phyloP scores from a whole-genome alignment of 2,797 vertebrate genomes.

The Enteromius anoplus region DNA sequence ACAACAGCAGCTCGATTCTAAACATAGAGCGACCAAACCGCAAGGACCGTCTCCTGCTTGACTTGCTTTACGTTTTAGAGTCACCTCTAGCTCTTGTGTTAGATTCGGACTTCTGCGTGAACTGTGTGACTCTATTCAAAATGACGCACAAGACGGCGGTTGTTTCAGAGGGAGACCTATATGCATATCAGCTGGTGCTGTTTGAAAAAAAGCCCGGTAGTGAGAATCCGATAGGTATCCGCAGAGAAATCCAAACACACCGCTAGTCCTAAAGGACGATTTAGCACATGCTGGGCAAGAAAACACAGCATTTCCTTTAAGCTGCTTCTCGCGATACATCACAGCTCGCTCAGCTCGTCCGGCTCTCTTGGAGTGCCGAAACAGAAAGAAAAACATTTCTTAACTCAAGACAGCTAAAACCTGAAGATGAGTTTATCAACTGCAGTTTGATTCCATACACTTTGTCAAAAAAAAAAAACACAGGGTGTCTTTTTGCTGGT shows the following conservation, averaged over 20 bases:
- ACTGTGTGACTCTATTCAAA: slow-evolving; percentile 11
- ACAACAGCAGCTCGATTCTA: slow-evolving; percentile 8
- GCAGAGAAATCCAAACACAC: slow-evolving; percentile 68
- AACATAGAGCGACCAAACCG: slow-evolving; percentile 24
- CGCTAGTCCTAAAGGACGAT: slow-evolving; percentile 61
- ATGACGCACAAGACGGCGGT: neutral
- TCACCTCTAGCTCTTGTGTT: slow-evolving; percentile 36
- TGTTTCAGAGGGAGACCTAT: slow-evolving; percentile 18
- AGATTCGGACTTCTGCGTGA: slow-evolving; percentile 1
- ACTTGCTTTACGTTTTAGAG: slow-evolving; percentile 21
- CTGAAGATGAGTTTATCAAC: slow-evolving; percentile 14
- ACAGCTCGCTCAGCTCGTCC: slow-evolving; percentile 54
- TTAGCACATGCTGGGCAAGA: slow-evolving; percentile 63
- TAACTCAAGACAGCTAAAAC: slow-evolving; percentile 31
- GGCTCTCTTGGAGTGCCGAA: slow-evolving; percentile 8
- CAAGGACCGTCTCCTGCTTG: slow-evolving; percentile 15
- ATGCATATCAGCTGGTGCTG: slow-evolving; percentile 17
- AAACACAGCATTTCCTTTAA: slow-evolving; percentile 65
- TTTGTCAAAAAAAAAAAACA: neutral
- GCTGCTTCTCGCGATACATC: slow-evolving; percentile 68
- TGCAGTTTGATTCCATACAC: neutral
- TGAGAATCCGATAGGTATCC: slow-evolving; percentile 61
- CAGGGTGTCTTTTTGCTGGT: slow-evolving; percentile 5
- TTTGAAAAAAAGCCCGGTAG: slow-evolving; percentile 38
- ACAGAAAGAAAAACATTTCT: slow-evolving; percentile 7